These are phyloP conservation scores for Anaspis maculata DNA, from an alignment of 2,888 invertebrate genomes.

Conservation along the genomic window DNA sequence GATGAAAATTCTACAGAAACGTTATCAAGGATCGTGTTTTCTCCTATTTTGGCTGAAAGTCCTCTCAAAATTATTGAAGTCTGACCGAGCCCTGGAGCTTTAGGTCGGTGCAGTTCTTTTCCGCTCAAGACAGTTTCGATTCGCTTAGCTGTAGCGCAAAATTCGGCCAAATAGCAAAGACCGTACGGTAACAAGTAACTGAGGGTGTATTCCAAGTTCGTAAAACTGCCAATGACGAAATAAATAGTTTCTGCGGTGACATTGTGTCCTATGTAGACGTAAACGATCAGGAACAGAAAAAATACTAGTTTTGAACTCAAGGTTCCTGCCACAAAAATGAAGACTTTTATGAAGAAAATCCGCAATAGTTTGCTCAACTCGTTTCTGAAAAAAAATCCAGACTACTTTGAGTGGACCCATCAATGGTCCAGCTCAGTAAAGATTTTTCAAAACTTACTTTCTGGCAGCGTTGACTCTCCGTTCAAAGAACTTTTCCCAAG, in stretches of 20 bases:
- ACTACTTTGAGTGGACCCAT: too few species aligned
- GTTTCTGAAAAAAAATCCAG: constrained; percentile 43
- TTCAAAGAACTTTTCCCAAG: constrained; percentile 27
- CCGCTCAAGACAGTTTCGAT: constrained; percentile 34
- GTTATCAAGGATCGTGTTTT: constrained; percentile 2
- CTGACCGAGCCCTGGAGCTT: neutral
- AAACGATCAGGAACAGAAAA: constrained; percentile 44
- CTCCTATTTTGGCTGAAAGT: neutral
- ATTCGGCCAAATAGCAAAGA: constrained; percentile 72
- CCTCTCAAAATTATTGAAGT: constrained; percentile 1
- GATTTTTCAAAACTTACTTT: neutral
- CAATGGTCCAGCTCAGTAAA: too few species aligned
- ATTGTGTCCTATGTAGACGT: constrained; percentile 58
- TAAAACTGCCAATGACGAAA: constrained; percentile 84
- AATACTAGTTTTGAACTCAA: constrained; percentile 33
- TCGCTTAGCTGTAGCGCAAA: constrained; percentile 63
- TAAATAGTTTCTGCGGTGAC: constrained; percentile 80
- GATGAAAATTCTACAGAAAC: neutral
- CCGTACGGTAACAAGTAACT: constrained; percentile 84
- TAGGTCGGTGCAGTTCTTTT: neutral
- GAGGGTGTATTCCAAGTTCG: constrained; percentile 76
- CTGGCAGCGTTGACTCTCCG: constrained; percentile 36
- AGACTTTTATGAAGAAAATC: constrained; percentile 30
- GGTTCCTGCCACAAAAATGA: constrained; percentile 28
- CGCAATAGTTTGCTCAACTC: constrained; percentile 52